These are phyloP conservation scores for Xenopus tropicalis DNA, from an alignment of 2,113 vertebrate species.

Conservation along the genomic window DNA sequence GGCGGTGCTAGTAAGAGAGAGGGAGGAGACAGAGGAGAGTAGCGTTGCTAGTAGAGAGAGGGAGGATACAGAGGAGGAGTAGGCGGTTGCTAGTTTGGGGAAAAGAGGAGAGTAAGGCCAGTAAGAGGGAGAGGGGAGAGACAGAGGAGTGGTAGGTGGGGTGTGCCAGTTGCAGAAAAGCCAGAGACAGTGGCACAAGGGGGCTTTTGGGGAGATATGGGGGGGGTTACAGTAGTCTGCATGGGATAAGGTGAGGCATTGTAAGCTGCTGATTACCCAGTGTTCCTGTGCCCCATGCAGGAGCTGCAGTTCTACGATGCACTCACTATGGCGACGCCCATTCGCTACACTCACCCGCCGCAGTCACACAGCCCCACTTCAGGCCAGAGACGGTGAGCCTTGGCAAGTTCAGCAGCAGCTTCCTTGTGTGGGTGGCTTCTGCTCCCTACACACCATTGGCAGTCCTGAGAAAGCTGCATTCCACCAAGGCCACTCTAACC, in stretches of 20 bases:
- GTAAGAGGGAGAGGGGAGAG: too few relatives aligned
- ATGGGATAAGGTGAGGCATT: not conserved
- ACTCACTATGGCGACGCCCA: constrained; percentile 54
- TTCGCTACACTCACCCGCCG: constrained; percentile 56
- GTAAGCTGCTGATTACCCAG: not conserved
- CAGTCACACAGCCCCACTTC: constrained; percentile 57
- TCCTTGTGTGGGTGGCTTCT: constrained; percentile 74
- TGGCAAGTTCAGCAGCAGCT: constrained; percentile 68
- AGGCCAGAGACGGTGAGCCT: constrained; percentile 52
- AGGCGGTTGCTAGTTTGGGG: too few relatives aligned
- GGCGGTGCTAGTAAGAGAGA: too few relatives aligned
- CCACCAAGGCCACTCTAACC: constrained; percentile 46
- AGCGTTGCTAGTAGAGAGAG: too few relatives aligned
- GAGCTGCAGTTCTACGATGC: constrained; percentile 74
- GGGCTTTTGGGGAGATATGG: too few relatives aligned
- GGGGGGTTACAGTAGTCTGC: not conserved
- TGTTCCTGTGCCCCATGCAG: constrained; percentile 50
- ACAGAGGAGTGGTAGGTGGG: too few relatives aligned
- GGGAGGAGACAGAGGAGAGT: too few relatives aligned
- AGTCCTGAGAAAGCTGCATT: constrained; percentile 48
- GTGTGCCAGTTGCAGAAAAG: too few relatives aligned
- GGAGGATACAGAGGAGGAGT: too few relatives aligned
- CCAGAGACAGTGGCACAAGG: too few relatives aligned
- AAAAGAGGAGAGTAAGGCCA: too few relatives aligned
- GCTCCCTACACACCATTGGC: constrained; percentile 57